These are phyloP conservation scores for Raja brachyura DNA, from an alignment of 2,113 vertebrate genomes.

Conservation along the genomic window DNA sequence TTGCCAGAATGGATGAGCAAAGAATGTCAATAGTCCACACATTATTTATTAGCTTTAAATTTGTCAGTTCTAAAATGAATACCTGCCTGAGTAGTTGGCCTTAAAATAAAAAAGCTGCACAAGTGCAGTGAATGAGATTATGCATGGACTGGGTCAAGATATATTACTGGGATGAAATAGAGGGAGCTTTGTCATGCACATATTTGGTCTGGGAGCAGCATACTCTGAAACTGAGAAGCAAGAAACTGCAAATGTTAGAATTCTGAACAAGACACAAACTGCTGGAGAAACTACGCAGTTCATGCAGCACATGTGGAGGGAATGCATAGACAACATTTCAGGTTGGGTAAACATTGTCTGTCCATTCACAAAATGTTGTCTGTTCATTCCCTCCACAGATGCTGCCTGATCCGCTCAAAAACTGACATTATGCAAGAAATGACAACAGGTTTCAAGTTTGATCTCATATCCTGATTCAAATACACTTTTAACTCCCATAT, in stretches of 20 bases:
- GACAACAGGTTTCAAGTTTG: background rate
- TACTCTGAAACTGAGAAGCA: background rate
- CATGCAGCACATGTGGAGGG: too few species aligned
- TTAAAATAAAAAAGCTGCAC: background rate
- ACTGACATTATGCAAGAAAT: background rate
- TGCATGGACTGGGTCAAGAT: background rate
- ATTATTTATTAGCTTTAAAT: background rate
- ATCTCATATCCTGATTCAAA: background rate
- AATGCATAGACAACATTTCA: too few species aligned
- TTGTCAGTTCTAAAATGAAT: background rate
- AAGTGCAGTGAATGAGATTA: background rate
- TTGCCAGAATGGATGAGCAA: background rate
- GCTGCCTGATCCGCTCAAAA: too few species aligned
- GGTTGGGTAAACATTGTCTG: too few species aligned
- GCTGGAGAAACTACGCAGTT: too few species aligned
- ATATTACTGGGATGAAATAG: background rate
- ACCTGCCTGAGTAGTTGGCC: background rate
- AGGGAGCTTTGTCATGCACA: background rate
- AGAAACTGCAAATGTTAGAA: too few species aligned
- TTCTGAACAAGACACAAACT: too few species aligned
- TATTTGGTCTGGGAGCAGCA: background rate
- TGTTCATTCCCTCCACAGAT: too few species aligned
- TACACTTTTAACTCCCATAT: background rate
- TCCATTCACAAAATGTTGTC: too few species aligned
- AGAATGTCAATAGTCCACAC: background rate